phyloP scores from a whole-genome alignment of 2,797 vertebrate genomes.

The Tenualosa ilisha region DNA sequence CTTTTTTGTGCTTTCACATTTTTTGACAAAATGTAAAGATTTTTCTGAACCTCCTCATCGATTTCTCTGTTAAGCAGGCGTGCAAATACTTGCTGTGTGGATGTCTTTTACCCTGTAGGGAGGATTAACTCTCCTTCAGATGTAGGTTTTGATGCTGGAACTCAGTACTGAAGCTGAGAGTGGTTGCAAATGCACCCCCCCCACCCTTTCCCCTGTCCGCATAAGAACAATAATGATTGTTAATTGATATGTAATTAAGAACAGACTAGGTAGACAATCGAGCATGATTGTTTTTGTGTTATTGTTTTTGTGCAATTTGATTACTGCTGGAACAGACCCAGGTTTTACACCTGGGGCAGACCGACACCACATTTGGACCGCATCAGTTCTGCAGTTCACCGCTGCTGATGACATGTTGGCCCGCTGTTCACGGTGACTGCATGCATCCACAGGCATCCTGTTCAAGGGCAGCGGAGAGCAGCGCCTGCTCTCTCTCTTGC shows the following conservation, averaged over 20 bases:
- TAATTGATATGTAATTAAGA: too few species aligned
- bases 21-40: slow-evolving; percentile 9
- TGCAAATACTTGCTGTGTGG: background rate
- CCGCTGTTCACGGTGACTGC: background rate
- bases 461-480: slow-evolving; percentile 98
- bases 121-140: background rate
- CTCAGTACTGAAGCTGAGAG: too few species aligned
- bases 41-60: slow-evolving; percentile 6
- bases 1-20: background rate
- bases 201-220: too few species aligned
- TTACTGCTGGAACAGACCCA: background rate
- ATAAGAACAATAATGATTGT: too few species aligned
- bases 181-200: too few species aligned
- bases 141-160: background rate
- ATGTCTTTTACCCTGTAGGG: background rate
- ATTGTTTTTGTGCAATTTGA: too few species aligned
- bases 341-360: background rate
- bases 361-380: background rate
- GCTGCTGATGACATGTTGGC: background rate
- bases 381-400: background rate
- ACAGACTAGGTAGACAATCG: too few species aligned
- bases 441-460: slow-evolving; percentile 82
- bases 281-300: too few species aligned
- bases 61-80: background rate
- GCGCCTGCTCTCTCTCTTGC: slow-evolving; percentile 95